Evolutionary conservation across 1,140 invertebrate genomes (phyloP).

Genomic region (Monomorium pharaonis): DNA sequence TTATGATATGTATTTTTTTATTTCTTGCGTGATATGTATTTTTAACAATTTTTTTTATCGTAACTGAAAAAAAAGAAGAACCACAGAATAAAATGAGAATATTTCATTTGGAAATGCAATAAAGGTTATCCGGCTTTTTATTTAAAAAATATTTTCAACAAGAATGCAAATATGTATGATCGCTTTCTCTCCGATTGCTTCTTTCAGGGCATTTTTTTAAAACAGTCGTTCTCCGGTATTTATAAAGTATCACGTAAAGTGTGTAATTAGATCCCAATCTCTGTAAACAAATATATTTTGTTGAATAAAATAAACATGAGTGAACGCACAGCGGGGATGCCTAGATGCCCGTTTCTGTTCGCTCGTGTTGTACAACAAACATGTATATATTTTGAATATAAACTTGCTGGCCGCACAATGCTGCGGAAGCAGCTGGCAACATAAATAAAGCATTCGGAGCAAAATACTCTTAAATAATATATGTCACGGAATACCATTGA

Average conservation of each 20-base stretch:
- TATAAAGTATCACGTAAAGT: background rate
- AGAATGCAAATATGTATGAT: background rate
- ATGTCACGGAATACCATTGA: background rate
- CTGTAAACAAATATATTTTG: slow-evolving; percentile 17
- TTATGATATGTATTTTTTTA: background rate
- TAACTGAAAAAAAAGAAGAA: background rate
- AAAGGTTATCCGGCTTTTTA: background rate
- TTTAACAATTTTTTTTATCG: background rate
- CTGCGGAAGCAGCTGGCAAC: background rate
- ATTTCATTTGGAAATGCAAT: background rate
- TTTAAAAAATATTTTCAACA: background rate
- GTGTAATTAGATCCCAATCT: background rate
- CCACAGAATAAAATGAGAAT: background rate
- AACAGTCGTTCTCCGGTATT: background rate
- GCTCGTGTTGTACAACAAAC: background rate
- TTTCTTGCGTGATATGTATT: background rate
- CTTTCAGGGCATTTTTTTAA: background rate
- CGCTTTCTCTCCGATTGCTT: background rate
- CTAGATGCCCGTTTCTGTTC: background rate
- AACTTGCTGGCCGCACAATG: background rate
- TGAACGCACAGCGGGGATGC: background rate
- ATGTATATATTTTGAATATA: slow-evolving; percentile 16
- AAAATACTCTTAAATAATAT: slow-evolving; percentile 23
- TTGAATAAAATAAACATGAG: background rate
- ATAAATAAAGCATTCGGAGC: slow-evolving; percentile 31